Percentiles rank a stretch among this genome's conserved stretches.
phyloP scores from a whole-genome alignment of 2,113 vertebrate genomes.

The Bos indicus region DNA sequence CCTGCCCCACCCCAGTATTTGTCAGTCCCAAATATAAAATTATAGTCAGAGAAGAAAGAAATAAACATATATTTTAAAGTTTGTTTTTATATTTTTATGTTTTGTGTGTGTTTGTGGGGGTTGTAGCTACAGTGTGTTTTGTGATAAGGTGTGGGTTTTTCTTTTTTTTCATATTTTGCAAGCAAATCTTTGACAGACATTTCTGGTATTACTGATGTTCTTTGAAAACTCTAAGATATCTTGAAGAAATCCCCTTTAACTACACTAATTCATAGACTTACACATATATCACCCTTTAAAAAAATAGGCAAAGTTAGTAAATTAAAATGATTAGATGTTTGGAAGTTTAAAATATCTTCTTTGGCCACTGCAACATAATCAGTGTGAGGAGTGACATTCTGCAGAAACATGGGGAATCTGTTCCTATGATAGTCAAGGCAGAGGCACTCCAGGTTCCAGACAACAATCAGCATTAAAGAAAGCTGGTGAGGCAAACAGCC shows the following conservation, averaged over 20 bases:
- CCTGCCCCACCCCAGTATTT: not conserved
- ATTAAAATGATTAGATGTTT: not conserved
- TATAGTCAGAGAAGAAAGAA: not conserved
- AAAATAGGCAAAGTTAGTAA: not conserved
- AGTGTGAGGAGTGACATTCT: no score
- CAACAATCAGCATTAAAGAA: not conserved
- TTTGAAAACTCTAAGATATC: not conserved
- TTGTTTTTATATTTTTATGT: not conserved
- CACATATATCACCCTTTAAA: not conserved
- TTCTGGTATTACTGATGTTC: rapidly evolving
- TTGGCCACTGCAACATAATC: not conserved
- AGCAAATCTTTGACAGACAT: not conserved
- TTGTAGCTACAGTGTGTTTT: not conserved
- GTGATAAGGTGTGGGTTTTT: not conserved
- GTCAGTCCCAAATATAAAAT: not conserved
- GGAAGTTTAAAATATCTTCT: not conserved
- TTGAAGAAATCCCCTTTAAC: not conserved
- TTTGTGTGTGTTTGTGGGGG: not conserved
- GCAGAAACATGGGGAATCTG: not conserved
- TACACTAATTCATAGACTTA: not conserved
- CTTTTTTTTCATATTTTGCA: not conserved
- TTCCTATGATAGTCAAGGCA: not conserved
- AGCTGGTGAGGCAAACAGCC: not conserved
- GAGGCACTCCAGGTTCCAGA: not conserved
- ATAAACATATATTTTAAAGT: not conserved